Base-by-base conservation (phyloP, 2,113 vertebrate species). In the Lucifuga dentata region DNA sequence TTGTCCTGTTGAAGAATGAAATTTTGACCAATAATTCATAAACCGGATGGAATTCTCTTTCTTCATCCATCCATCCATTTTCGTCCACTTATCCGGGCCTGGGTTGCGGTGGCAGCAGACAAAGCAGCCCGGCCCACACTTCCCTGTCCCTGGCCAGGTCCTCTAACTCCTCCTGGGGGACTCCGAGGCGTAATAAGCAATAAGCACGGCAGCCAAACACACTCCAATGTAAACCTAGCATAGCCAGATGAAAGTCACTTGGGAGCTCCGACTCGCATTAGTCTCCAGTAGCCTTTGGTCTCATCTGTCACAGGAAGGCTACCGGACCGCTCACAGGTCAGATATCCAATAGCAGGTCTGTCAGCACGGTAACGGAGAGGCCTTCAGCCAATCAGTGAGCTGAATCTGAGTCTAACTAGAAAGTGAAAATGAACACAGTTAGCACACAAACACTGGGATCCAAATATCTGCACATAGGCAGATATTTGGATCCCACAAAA, bases 251-350 rank as follows among this genome's bases (percentile, higher is more conserved):
- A 76, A 71, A 78, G 61, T 76, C 78, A 80, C 73, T 29, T 29
- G 26, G 5, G 60, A 66, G 67, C 23, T 65, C 49, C 5, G n/a
- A 68, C 70, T 68, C 71, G 20, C 60, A 84, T 81, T 65, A 49
- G 44, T 62, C 69, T 73, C 73, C 82, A 85, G 87, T 86, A 87
- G 73, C 75, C 71, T 76, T 59, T 55, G 45, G 70, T 61, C 62
- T 81, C 76, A 64, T 79, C 73, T 79, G 68, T 74, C 73, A 67
- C 51, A 66, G 73, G 66, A 61, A 58, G 46, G 83, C 62, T 21
- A 43, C 35, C 23, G 66, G 70, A 80, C 68, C 73, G 73, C 72
- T 83, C 76, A 83, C 78, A 82, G 85, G 83, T 86, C 76, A 83
- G 53, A 61, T 60, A 63, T 68, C 75, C 33, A 56, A 65, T 50